These are phyloP conservation scores for Reticulitermes speratus DNA, from an alignment of 1,140 invertebrate species.

Conservation along the genomic window DNA sequence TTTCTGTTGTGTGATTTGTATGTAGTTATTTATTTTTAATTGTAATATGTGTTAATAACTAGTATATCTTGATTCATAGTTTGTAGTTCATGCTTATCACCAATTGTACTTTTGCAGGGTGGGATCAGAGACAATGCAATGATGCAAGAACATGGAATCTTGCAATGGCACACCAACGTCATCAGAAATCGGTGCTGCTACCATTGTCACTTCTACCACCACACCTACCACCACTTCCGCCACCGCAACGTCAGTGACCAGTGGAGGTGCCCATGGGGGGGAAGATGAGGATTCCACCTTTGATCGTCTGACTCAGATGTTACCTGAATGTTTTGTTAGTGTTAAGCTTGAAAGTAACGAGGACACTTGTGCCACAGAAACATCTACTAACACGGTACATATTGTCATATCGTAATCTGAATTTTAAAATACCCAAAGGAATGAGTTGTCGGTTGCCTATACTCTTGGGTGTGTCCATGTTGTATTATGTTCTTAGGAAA, in stretches of 20 bases:
- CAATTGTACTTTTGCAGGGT: background rate
- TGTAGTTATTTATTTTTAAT: too few relatives aligned
- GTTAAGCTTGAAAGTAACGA: conserved; percentile 10
- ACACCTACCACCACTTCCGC: background rate
- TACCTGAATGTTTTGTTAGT: background rate
- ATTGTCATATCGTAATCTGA: background rate
- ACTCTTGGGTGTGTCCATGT: too few relatives aligned
- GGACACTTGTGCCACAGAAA: background rate
- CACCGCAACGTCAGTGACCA: background rate
- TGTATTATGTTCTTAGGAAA: too few relatives aligned
- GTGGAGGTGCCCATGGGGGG: background rate
- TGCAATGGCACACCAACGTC: background rate
- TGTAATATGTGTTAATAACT: too few relatives aligned
- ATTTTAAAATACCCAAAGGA: too few relatives aligned
- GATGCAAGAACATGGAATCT: conserved; percentile 10
- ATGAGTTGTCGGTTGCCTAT: too few relatives aligned
- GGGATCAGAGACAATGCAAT: conserved; percentile 4
- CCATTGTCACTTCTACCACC: background rate
- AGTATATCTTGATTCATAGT: background rate
- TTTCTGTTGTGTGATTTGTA: background rate
- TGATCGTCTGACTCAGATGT: conserved; percentile 10
- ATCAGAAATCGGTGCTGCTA: background rate
- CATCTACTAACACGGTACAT: background rate
- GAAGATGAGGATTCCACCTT: conserved; percentile 2
- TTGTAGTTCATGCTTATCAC: background rate